Base-by-base conservation (phyloP, 2,797 vertebrate genomes). In the Luscinia megarhynchos region DNA sequence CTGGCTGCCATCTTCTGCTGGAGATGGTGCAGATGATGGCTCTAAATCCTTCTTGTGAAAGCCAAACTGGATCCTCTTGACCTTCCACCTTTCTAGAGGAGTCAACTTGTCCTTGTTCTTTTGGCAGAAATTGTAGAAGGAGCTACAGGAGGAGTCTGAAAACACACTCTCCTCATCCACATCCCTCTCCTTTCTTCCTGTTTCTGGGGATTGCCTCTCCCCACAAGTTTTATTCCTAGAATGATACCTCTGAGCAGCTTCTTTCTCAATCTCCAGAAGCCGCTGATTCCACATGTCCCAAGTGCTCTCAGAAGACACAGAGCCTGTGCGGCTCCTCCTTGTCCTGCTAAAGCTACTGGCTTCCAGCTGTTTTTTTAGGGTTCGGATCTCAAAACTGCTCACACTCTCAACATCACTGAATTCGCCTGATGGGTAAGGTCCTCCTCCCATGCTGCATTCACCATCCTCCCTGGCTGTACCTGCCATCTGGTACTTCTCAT, bases 21-120 rank as follows among this genome's bases (percentile, higher is more conserved):
- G 98, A 22, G 96, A 81, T 48, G 76, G 70, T 34, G 95, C 94
- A 61, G 97, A 87, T 6, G 96, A 97, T 4, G 98, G 96, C n/a
- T 98, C 98, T 1, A 95, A 90, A 17, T 99, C 98, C 79, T 98
- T 99, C 96, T 98, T 99, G 96, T 99, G 99, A 98, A 99, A 99
- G 26, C 99, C 99, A 63, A 99, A 99, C 73, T 99, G 99, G 96
- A 99, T 98, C 81, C 99, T 98, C 94, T 99, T 99, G 86, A 99
- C 50, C 62, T 98, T 98, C 99, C 99, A 99, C 41, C 99, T 98
- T 93, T 99, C 99, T 89, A 99, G 89, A 51, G 99, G 97, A 1
- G 98, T 98, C 96, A 99, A 97, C 50, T 98, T 99, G 57, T 99
- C 98, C 97, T 98, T 99, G 96, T 99, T 99, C 84, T 98, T 99